Percentiles rank a stretch among this genome's conserved stretches.
These are phyloP conservation scores for Hyperoodon ampullatus DNA, from an alignment of 2,113 vertebrate species.

Conservation along the genomic window DNA sequence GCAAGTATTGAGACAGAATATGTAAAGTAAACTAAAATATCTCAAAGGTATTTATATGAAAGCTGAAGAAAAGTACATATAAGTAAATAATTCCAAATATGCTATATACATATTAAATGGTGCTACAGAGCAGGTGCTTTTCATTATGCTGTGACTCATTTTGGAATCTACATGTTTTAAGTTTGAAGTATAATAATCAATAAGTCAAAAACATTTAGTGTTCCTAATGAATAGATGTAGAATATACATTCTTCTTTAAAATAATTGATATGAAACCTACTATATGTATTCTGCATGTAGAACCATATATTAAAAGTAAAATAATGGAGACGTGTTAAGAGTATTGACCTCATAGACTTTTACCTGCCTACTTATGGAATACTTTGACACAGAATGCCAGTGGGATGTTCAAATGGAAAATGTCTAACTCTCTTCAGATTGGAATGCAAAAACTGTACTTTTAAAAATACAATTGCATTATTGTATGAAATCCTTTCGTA, in stretches of 20 bases:
- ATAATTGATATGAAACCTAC: neutral
- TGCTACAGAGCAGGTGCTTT: neutral
- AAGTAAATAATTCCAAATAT: neutral
- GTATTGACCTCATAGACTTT: neutral
- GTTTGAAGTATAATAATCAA: neutral
- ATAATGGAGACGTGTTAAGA: neutral
- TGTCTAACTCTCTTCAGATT: neutral
- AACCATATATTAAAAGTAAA: neutral
- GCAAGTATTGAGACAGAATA: neutral
- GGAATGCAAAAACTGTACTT: neutral
- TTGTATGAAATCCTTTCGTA: neutral
- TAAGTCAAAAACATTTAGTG: neutral
- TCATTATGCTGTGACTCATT: neutral
- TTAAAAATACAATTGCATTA: neutral
- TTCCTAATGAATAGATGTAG: neutral
- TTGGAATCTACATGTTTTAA: neutral
- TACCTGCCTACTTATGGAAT: neutral
- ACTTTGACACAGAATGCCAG: neutral
- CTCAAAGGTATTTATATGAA: conserved; percentile 26
- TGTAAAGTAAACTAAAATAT: conserved; percentile 33
- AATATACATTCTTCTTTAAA: neutral
- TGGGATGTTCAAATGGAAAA: neutral
- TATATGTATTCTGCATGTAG: neutral
- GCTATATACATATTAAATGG: neutral
- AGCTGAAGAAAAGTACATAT: neutral